These are phyloP conservation scores for Nymphalis urticae DNA, from an alignment of 2,888 invertebrate species.

Conservation along the genomic window DNA sequence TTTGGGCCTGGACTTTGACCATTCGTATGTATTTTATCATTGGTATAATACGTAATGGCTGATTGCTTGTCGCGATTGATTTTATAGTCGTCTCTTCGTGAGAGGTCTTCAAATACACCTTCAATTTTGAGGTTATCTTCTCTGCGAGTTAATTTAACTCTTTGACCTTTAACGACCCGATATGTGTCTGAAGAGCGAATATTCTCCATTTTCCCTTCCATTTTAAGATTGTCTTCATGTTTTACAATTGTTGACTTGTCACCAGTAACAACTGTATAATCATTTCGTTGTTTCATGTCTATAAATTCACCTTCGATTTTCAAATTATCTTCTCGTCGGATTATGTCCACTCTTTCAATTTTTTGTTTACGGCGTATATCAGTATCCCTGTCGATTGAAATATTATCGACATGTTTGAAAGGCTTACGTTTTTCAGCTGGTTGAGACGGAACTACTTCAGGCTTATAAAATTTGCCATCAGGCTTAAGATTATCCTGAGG, in stretches of 20 bases:
- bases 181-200: conserved; percentile 78
- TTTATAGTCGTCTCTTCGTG: conserved; percentile 81
- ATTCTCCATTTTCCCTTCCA: conserved; percentile 83
- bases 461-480: conserved; percentile 81
- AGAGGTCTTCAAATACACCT: conserved; percentile 83
- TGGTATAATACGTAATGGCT: conserved; percentile 79
- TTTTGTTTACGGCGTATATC: conserved; percentile 63
- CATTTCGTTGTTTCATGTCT: conserved; percentile 80
- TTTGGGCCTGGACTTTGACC: conserved; percentile 27
- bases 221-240: conserved; percentile 84
- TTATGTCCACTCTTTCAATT: conserved; percentile 82
- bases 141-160: conserved; percentile 76
- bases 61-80: conserved; percentile 80
- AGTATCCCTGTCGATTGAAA: conserved; percentile 76
- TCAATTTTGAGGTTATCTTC: conserved; percentile 84
- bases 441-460: conserved; percentile 73
- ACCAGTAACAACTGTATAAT: conserved; percentile 74
- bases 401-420: conserved; percentile 82
- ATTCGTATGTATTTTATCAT: conserved; percentile 46
- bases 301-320: conserved; percentile 83
- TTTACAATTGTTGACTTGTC: conserved; percentile 77
- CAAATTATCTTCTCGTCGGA: conserved; percentile 83
- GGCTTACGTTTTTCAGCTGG: conserved; percentile 81
- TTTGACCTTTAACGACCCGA: conserved; percentile 78
- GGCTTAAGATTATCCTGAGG: conserved; percentile 85